These are phyloP conservation scores for Leucophenga montana DNA, from an alignment of 2,888 invertebrate genomes.

Conservation along the genomic window DNA sequence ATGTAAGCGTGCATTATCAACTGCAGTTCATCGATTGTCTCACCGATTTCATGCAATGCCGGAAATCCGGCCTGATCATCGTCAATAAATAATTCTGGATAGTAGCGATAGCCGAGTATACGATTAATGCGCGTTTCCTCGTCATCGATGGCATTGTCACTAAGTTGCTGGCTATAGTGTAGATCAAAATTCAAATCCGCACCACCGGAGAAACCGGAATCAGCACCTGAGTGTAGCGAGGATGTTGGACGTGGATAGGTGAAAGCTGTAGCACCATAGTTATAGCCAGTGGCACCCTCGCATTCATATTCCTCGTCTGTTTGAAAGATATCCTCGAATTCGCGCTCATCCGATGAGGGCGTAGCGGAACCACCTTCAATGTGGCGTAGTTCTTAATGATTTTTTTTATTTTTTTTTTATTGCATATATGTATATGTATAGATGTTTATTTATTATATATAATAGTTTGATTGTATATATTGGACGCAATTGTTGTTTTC, in stretches of 20 bases:
- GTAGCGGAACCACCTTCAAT: constrained; percentile 64
- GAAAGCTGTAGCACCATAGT: background rate
- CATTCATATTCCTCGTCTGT: constrained; percentile 57
- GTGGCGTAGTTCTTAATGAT: constrained; percentile 59
- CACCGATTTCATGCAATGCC: constrained; percentile 72
- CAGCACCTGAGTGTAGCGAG: background rate
- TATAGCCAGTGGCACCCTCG: constrained; percentile 45
- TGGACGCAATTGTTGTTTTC: too few species aligned
- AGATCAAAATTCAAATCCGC: constrained; percentile 38
- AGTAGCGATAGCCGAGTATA: constrained; percentile 62
- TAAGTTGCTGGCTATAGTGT: constrained; percentile 35
- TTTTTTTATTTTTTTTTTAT: constrained; percentile 4
- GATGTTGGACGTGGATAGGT: background rate
- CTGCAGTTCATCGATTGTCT: constrained; percentile 73
- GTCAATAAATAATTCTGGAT: constrained; percentile 65
- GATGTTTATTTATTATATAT: background rate
- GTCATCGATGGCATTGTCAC: constrained; percentile 38
- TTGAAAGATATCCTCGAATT: constrained; percentile 55
- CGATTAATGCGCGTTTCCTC: constrained; percentile 62
- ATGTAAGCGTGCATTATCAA: constrained; percentile 72
- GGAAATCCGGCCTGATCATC: constrained; percentile 68
- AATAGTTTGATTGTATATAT: constrained; percentile 21
- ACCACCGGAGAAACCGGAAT: constrained; percentile 19
- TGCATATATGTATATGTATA: background rate
- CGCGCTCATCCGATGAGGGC: constrained; percentile 50